Evolutionary conservation across 2,113 vertebrate genomes (phyloP), one percentile per base, ranked within the genome.

Genomic region (Percopsis transmontana): DNA sequence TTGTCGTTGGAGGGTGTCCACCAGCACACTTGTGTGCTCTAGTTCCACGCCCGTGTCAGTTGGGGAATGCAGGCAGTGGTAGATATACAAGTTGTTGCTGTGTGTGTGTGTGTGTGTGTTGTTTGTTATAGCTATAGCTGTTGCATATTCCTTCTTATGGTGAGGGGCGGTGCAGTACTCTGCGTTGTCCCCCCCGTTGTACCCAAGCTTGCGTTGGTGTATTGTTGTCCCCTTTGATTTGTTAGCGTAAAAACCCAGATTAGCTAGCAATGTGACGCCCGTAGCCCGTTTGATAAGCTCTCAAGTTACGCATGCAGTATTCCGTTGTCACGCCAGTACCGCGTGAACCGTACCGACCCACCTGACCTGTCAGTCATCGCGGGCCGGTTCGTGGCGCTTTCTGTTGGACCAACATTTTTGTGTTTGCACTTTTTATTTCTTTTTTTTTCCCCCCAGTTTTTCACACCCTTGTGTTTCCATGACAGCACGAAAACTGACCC

Each of bases 381-480:
- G 76, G 41, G 81, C 68, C 4, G n/a, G 18, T 9, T 73, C 58
- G 74, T 62, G 53, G 39, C 74, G 60, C 70, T 74, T 80, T 86
- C 80, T 76, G 61, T 84, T 72, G 85, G 87, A 88, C 86, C 89
- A 88, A 89, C 79, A 74, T 62, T 82, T 80, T 81, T 74, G 62
- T 72, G 69, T 83, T 73, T 81, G 86, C 87, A 88, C 83, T 85
- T 89, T 81, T 68, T 40, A 44, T 66, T 77, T 74, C 63, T 63
- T 20, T 3, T 5, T 21, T 13, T 48, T 48, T 48, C n/a, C n/a
- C n/a, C 6, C 18, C 3, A 1, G 11, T 19, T 45, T 45, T 64
- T n/a, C n/a, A n/a, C n/a, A n/a, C n/a, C n/a, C n/a, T n/a, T n/a
- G n/a, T n/a, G n/a, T n/a, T n/a, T 19, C 13, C 70, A 63, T 76